These are phyloP conservation scores for Tridacna gigas DNA, from an alignment of 2,888 invertebrate species.

Conservation along the genomic window DNA sequence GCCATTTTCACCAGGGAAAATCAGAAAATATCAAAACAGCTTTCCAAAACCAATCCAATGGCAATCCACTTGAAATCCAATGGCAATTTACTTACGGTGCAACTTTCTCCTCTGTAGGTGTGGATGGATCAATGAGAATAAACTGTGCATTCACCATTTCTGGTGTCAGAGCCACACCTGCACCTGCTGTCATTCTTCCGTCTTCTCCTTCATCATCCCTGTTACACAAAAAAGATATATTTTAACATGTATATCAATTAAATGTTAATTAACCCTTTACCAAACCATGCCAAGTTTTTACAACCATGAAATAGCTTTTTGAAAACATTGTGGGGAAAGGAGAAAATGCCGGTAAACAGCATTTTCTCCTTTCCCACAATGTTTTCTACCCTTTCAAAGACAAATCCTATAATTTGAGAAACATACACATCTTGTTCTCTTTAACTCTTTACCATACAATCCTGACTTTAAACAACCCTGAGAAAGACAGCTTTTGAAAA, in stretches of 20 bases:
- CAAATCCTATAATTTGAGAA: too few species aligned
- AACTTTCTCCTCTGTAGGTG: slow-evolving; percentile 70
- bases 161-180: slow-evolving; percentile 73
- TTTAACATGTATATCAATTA: too few species aligned
- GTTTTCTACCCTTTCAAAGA: background rate
- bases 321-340: background rate
- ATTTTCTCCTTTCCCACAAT: background rate
- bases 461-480: too few species aligned
- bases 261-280: too few species aligned
- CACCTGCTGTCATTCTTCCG: slow-evolving; percentile 45
- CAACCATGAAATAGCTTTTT: background rate
- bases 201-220: slow-evolving; percentile 69
- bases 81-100: slow-evolving; percentile 64
- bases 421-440: too few species aligned
- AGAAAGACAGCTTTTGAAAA: too few species aligned
- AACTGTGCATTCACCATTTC: slow-evolving; percentile 83
- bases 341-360: background rate
- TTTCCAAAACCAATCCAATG: too few species aligned
- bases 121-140: slow-evolving; percentile 68
- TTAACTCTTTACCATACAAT: too few species aligned
- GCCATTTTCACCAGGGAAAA: too few species aligned
- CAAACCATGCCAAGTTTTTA: too few species aligned
- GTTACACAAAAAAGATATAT: slow-evolving; percentile 22
- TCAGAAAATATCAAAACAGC: too few species aligned
- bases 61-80: too few species aligned